Evolutionary conservation across 1,140 invertebrate genomes (phyloP), one percentile per base, ranked within the genome.

Genomic region (Nymphalis io): DNA sequence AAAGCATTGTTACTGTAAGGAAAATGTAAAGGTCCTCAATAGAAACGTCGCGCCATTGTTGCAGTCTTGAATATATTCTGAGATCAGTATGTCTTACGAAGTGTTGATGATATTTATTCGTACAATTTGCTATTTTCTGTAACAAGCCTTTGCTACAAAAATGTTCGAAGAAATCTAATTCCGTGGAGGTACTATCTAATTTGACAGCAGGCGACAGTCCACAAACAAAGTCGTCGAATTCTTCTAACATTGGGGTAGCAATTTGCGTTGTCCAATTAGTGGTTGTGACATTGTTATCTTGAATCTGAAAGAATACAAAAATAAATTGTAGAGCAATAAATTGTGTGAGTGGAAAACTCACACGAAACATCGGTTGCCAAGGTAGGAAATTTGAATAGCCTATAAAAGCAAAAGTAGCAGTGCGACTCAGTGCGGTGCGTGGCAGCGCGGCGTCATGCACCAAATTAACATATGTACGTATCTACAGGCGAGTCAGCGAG

Each of bases 1-100:
- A 61, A n/a, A 75, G 59, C 73, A 75, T 71, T 11, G 61, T 68
- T 13, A 75, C 12, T 2, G 72, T 57, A 44, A 74, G 55, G 39
- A 74, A 18, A 15, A 68, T 70, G 40, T 74, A 72, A 39, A 75
- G 51, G 12, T 72, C 66, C 2, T 60, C 11, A 66, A 68, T 33
- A 44, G 63, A 64, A 5, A 67, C 60, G 18, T 70, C 63, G n/a
- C 66, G 39, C 63, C 72, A 70, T 55, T 40, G 13, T 58, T 58
- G 60, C 20, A 72, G 15, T 33, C 73, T 51, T 58, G 58, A 63
- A 53, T 75, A 65, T 33, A 60, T 23, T 59, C 69, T 68, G n/a
- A 72, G 48, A 53, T 75, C 73, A 18, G 51, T 55, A 44, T 72
- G 46, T 53, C 46, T 60, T 18, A 66, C 58, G 27, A 66, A 62